Percentiles rank a stretch among this genome's conserved stretches.
phyloP scores from a whole-genome alignment of 2,888 invertebrate species.

The Neuroscelio doddi region DNA sequence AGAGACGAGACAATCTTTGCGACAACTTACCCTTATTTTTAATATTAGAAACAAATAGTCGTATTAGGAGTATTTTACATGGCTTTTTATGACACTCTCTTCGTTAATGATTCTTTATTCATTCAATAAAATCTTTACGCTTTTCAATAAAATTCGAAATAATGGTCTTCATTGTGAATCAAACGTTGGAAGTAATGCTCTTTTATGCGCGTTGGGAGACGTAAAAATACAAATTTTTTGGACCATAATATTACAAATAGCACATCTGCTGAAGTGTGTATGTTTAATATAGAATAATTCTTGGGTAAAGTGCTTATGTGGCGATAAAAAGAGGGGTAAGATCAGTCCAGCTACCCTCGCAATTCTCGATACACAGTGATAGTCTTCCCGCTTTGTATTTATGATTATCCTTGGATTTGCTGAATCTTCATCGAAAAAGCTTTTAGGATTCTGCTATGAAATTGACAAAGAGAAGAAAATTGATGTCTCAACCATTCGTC shows the following conservation, averaged over 20 bases:
- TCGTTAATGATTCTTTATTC: conserved; percentile 28
- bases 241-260: conserved; percentile 36
- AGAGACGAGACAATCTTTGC: too few relatives aligned
- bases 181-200: conserved; percentile 36
- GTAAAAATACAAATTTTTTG: conserved; percentile 55
- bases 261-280: conserved; percentile 49
- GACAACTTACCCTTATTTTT: neutral
- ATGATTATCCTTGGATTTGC: conserved; percentile 52
- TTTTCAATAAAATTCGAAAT: conserved; percentile 29
- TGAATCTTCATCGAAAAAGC: conserved; percentile 38
- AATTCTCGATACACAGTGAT: conserved; percentile 45
- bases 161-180: conserved; percentile 35
- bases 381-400: conserved; percentile 50
- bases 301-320: conserved; percentile 54
- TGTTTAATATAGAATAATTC: conserved; percentile 61
- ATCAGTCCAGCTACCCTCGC: conserved; percentile 30
- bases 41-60: neutral
- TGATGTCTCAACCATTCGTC: conserved; percentile 22
- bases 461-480: conserved; percentile 31
- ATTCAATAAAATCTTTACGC: conserved; percentile 23
- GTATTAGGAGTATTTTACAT: neutral
- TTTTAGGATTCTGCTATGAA: conserved; percentile 42
- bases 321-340: conserved; percentile 54
- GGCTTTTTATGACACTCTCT: conserved; percentile 26
- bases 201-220: conserved; percentile 30